Conservation (phyloP, 1,140 invertebrate genomes). For the Drosophila watanabei region DNA sequence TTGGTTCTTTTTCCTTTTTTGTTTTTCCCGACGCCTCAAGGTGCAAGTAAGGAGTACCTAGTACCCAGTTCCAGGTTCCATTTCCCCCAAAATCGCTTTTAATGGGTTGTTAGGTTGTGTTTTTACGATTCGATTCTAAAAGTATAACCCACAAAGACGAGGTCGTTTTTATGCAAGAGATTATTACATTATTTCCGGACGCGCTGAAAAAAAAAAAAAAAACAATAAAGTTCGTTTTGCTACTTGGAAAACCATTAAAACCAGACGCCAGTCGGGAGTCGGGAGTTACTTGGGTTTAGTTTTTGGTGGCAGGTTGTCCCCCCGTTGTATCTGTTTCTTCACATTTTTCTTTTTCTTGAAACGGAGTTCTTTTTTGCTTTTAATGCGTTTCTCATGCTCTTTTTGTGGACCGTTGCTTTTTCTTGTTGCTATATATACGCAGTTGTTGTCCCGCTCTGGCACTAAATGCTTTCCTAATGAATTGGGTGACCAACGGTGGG, state of each 20-base stretch:
- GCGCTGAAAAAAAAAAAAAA: constrained; percentile 68
- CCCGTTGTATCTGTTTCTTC: constrained; percentile 43
- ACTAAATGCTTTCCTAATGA: constrained; percentile 81
- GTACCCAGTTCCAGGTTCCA: constrained; percentile 8
- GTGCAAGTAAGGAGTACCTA: neutral
- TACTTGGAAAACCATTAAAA: constrained; percentile 69
- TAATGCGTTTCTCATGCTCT: constrained; percentile 82
- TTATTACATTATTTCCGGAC: constrained; percentile 82
- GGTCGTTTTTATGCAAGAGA: constrained; percentile 73
- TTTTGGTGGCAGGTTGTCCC: constrained; percentile 26
- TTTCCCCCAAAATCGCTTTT: constrained; percentile 45
- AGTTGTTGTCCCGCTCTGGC: constrained; percentile 30
- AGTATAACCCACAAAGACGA: constrained; percentile 52
- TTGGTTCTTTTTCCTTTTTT: constrained; percentile 39
- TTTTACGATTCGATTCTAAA: constrained; percentile 81
- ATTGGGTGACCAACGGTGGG: constrained; percentile 76
- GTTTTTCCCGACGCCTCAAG: neutral
- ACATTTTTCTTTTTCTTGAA: constrained; percentile 18
- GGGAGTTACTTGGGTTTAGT: constrained; percentile 1
- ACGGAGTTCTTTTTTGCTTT: constrained; percentile 39
- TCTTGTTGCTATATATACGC: constrained; percentile 10
- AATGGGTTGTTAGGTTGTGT: constrained; percentile 34
- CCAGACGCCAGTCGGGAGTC: constrained; percentile 46
- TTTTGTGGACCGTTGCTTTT: constrained; percentile 74
- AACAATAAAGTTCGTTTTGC: constrained; percentile 69